Conservation (phyloP, 1,140 invertebrate genomes). For the Episyrphus balteatus region DNA sequence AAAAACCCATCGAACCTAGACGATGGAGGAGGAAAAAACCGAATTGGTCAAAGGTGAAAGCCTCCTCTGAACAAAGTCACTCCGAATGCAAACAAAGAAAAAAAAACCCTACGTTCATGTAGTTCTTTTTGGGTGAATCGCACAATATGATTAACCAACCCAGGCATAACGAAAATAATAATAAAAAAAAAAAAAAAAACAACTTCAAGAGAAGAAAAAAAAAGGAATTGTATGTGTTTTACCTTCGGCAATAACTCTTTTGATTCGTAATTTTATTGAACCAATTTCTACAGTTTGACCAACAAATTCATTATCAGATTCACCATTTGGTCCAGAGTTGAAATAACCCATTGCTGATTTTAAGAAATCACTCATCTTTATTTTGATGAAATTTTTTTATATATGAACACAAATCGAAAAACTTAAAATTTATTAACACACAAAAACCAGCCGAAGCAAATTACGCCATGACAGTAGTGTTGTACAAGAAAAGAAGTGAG, state of each 20-base stretch:
- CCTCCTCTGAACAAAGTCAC: no score
- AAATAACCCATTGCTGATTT: conserved; percentile 81
- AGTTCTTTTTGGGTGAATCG: conserved; percentile 12
- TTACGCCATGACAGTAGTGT: conserved; percentile 5
- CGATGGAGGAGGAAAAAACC: no score
- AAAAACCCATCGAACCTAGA: no score
- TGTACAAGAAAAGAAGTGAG: no score
- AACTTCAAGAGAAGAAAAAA: no score
- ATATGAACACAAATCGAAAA: background rate
- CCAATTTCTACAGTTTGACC: conserved; percentile 83
- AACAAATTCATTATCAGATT: conserved; percentile 75
- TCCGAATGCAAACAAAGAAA: no score
- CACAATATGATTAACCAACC: background rate
- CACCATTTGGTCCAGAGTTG: conserved; percentile 45
- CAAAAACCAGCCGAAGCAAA: conserved; percentile 4
- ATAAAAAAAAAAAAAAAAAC: background rate
- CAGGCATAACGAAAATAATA: background rate
- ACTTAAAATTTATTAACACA: conserved; percentile 7
- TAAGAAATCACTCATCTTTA: conserved; percentile 73
- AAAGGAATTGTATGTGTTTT: background rate
- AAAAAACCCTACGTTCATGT: conserved; percentile 1
- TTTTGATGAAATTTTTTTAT: conserved; percentile 1
- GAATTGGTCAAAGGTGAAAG: no score
- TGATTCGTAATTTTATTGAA: conserved; percentile 77
- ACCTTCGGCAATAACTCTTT: conserved; percentile 90